Percentiles rank a stretch among this genome's conserved stretches.
phyloP scores from a whole-genome alignment of 2,113 vertebrate genomes.

The Ameiurus melas region DNA sequence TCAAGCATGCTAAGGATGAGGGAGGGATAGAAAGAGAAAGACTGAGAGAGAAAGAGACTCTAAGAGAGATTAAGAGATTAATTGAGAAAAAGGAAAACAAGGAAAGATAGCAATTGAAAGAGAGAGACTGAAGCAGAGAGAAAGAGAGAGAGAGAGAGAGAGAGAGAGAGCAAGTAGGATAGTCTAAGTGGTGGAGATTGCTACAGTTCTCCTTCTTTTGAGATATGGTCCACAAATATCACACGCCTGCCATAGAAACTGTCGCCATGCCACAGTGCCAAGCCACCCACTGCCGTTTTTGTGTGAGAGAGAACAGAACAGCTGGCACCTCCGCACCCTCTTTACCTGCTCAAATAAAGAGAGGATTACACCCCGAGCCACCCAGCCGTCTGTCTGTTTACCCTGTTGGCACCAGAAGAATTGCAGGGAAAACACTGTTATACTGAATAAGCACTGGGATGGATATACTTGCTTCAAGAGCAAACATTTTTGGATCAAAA shows the following conservation, averaged over 20 bases:
- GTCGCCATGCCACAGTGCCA: slow-evolving; percentile 81
- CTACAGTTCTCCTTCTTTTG: slow-evolving; percentile 70
- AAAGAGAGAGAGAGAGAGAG: slow-evolving; percentile 16
- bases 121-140: not conserved
- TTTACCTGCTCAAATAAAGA: slow-evolving; percentile 52
- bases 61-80: slow-evolving; percentile 1
- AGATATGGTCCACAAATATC: slow-evolving; percentile 88
- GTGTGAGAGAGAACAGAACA: slow-evolving; percentile 72
- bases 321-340: slow-evolving; percentile 80
- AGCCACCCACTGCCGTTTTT: slow-evolving; percentile 39
- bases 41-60: not conserved
- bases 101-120: not conserved
- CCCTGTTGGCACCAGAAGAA: slow-evolving; percentile 45
- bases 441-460: slow-evolving; percentile 31
- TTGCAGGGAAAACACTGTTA: slow-evolving; percentile 29
- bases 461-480: slow-evolving; percentile 14
- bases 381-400: slow-evolving; percentile 44
- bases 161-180: not conserved
- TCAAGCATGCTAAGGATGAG: slow-evolving; percentile 32
- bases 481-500: slow-evolving; percentile 24
- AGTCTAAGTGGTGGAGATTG: slow-evolving; percentile 93
- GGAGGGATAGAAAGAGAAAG: slow-evolving; percentile 18
- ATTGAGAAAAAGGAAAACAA: slow-evolving; percentile 15
- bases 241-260: slow-evolving; percentile 77
- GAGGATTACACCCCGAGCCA: slow-evolving; percentile 49